Base-by-base conservation (phyloP, 1,140 invertebrate species). In the Leptinotarsa texana region DNA sequence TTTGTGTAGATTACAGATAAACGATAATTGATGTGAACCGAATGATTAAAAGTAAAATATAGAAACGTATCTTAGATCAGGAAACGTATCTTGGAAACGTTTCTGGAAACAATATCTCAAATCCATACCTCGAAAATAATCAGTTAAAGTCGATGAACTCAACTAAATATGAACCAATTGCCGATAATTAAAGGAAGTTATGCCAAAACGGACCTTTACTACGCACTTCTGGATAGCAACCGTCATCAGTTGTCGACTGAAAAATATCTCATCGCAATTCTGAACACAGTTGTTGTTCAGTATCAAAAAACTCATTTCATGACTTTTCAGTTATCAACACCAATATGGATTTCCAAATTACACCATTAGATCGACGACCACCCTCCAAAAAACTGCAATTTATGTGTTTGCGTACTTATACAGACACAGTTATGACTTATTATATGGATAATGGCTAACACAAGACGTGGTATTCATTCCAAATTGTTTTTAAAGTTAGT, bases 301-400 rank as follows among this genome's bases (percentile, higher is more conserved):
- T 57, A 57, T 57, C 51, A 57, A 57, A 57, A 57, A 57, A 57
- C 51, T 57, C 51, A 57, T 57, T 57, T 18, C 51, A 57, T 18
- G 51, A 57, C 51, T n/a, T 57, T 42, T 17, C 51, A 57, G 51
- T 17, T 5, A 17, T 18, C 15, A 57, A 18, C 51, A 57, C 51
- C 51, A 57, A 57, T 57, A 57, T n/a, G 51, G 51, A 57, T 57
- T 57, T 15, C n/a, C n/a, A 57, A 57, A 57, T 57, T 57, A 57
- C 51, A 57, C 51, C 51, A 57, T 57, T 57, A 18, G n/a, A 57
- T 18, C 3, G 51, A 17, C 17, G 51, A 18, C 4, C 51, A 15
- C 51, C 51, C 51, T 57, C n/a, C 51, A 17, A 18, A 18, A 57
- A 57, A n/a, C n/a, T n/a, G 51, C 51, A 18, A 57, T 57, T 57